Conservation (phyloP, 2,888 invertebrate species). For the Lithophane ornitopus region DNA sequence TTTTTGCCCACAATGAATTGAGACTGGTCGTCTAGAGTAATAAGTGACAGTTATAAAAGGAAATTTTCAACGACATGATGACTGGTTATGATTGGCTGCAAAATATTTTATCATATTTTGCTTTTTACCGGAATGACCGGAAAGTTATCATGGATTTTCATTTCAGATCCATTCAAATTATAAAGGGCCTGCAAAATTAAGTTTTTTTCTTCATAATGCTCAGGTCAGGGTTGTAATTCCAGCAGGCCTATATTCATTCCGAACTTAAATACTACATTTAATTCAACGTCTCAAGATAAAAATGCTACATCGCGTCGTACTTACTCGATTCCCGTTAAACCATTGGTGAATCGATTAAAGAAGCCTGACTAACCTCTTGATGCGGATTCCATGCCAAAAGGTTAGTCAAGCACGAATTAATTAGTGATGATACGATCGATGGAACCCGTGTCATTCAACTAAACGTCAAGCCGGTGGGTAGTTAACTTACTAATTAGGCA, state of each 20-base stretch:
- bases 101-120: background rate
- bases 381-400: slow-evolving; percentile 40
- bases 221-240: background rate
- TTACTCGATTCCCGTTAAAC: slow-evolving; percentile 33
- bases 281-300: background rate
- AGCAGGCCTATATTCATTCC: background rate
- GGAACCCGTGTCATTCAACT: slow-evolving; percentile 38
- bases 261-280: background rate
- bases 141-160: background rate
- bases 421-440: slow-evolving; percentile 42
- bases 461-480: slow-evolving; percentile 3
- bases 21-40: background rate
- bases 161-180: background rate
- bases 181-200: background rate
- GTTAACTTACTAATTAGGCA: background rate
- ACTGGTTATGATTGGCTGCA: background rate
- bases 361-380: slow-evolving; percentile 35
- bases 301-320: background rate
- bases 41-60: background rate
- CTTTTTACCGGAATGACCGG: background rate
- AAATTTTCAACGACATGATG: background rate
- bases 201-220: background rate
- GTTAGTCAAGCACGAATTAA: slow-evolving; percentile 51
- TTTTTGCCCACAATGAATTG: background rate
- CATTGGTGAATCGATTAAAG: slow-evolving; percentile 40